Conservation (phyloP, 1,140 invertebrate species). For the Ladona fulva region DNA sequence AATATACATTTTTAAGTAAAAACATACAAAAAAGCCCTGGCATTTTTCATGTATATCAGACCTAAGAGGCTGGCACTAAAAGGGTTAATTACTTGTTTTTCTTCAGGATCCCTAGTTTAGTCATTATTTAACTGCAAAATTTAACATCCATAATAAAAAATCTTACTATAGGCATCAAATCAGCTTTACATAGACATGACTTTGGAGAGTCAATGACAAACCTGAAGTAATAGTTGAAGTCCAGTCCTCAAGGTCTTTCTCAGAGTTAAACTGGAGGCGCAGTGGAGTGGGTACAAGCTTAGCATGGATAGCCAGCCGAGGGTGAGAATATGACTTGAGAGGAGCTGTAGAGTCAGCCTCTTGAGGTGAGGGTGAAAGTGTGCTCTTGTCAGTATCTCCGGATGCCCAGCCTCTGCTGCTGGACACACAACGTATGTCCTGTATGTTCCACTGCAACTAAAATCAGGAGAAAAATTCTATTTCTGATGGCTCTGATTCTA, state of each 20-base stretch:
- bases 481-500: too few species aligned
- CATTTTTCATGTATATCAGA: too few species aligned
- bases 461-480: conserved; percentile 17
- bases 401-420: not conserved
- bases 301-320: conserved; percentile 57
- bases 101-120: too few species aligned
- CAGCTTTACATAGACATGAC: too few species aligned
- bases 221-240: conserved; percentile 61
- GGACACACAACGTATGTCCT: not conserved
- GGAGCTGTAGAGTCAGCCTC: not conserved
- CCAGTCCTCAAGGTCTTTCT: conserved; percentile 81
- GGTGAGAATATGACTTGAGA: not conserved
- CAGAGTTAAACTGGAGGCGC: conserved; percentile 62
- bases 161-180: too few species aligned
- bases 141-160: too few species aligned
- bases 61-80: too few species aligned
- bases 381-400: not conserved
- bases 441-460: conserved; percentile 51
- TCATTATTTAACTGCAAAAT: too few species aligned
- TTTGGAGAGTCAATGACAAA: too few species aligned
- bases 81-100: too few species aligned
- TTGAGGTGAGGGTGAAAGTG: not conserved
- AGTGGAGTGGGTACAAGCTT: conserved; percentile 45
- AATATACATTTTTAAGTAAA: too few species aligned
- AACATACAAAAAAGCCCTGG: too few species aligned